A percentile compares a stretch with the other conserved stretches of the same genome.
phyloP scores from a whole-genome alignment of 2,888 invertebrate genomes.

The Mimachlamys varia region DNA sequence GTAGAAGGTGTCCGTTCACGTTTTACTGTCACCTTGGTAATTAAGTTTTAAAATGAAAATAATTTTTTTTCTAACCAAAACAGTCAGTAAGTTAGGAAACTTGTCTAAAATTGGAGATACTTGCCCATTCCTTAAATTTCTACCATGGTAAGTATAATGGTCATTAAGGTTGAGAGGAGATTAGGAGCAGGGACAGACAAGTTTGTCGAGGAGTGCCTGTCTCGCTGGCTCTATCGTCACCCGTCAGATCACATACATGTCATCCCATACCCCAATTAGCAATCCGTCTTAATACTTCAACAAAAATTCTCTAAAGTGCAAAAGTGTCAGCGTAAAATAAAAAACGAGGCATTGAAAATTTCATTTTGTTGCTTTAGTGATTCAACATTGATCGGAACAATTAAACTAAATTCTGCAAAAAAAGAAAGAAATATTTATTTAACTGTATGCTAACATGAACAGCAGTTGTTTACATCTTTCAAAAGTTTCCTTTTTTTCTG shows the following conservation, averaged over 20 bases:
- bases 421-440: too few relatives aligned
- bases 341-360: neutral
- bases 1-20: neutral
- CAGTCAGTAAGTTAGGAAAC: neutral
- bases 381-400: too few relatives aligned
- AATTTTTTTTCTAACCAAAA: constrained; percentile 13
- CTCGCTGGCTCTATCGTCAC: neutral
- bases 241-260: neutral
- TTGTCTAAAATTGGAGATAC: constrained; percentile 12
- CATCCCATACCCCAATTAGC: neutral
- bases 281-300: too few relatives aligned
- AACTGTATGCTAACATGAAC: neutral
- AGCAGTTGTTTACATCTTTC: neutral
- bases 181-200: neutral
- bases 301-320: neutral
- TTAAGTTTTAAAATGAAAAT: constrained; percentile 36
- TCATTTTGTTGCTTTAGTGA: too few relatives aligned
- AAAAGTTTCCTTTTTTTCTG: neutral
- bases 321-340: neutral
- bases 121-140: neutral
- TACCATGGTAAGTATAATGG: neutral
- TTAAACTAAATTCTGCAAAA: too few relatives aligned
- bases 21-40: neutral
- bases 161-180: neutral
- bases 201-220: neutral